Evolutionary conservation across 2,797 vertebrate genomes (phyloP).

Genomic region (Harpagifer antarcticus): DNA sequence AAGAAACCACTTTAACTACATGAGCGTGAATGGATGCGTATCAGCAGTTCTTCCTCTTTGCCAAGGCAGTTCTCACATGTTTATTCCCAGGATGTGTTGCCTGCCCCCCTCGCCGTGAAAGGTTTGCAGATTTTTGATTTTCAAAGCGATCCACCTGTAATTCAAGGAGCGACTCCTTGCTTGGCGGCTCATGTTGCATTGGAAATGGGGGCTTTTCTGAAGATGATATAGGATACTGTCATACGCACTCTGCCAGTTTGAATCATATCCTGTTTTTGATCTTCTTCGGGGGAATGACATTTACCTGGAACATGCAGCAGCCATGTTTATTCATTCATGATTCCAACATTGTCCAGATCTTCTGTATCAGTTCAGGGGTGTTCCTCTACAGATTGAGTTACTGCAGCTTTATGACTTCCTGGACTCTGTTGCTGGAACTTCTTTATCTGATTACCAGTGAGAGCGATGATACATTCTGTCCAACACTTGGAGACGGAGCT

Average conservation of each 20-base stretch:
- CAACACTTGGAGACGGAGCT: not conserved
- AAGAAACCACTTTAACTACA: slow-evolving; percentile 29
- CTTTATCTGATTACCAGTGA: slow-evolving; percentile 4
- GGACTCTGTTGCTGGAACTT: not conserved
- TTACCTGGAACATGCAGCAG: not conserved
- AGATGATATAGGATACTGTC: not conserved
- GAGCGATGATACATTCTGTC: not conserved
- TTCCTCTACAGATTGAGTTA: not conserved
- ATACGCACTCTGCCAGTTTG: not conserved
- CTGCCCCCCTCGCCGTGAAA: slow-evolving; percentile 1
- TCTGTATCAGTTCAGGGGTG: not conserved
- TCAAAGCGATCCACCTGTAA: slow-evolving; percentile 27
- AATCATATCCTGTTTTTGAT: not conserved
- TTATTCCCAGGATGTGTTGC: slow-evolving; percentile 41
- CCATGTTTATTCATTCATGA: not conserved
- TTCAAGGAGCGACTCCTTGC: slow-evolving; percentile 12
- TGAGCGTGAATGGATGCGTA: slow-evolving; percentile 21
- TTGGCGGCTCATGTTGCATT: not conserved
- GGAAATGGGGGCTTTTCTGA: not conserved
- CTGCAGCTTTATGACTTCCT: not conserved
- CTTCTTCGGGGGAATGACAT: not conserved
- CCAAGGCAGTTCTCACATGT: slow-evolving; percentile 13
- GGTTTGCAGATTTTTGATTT: slow-evolving; percentile 28
- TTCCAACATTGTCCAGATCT: not conserved
- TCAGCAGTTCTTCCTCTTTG: slow-evolving; percentile 9